Base-by-base conservation (phyloP, 2,888 invertebrate species). In the Halictus quadricinctus region DNA sequence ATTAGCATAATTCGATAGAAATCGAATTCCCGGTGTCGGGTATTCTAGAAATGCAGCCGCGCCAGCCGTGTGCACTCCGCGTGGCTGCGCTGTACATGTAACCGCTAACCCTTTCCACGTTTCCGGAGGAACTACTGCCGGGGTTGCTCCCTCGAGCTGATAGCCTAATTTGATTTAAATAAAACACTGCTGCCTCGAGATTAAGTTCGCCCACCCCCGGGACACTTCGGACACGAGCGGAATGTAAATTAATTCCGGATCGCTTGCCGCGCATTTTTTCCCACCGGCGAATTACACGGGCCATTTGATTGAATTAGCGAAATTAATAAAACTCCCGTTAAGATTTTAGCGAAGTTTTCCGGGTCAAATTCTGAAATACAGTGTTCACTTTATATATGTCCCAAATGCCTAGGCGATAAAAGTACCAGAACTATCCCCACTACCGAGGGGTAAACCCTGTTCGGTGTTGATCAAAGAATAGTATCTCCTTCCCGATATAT, bases 1-100 rank as follows among this genome's bases (percentile, higher is more conserved):
- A 84, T 84, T 84, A 84, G 84, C 78, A 84, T 84, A 84, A 84
- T 84, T 79, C 84, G 72, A 79, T 79, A 46, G 75, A 72, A 84
- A 84, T 84, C 84, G 84, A 84, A 84, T 84, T 84, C 72, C 74
- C 12, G n/a, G 36, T 1, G n/a, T 13, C 70, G 15, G 25, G 54
- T 48, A 66, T 84, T 43, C 77, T 15, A 58, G 84, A 84, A 79
- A 75, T 75, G 60, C 83, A 50, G 43, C 46, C 21, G 25, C 36
- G 29, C 36, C 46, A 25, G 13, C 13, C 72, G 54, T 36, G 64
- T 72, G 54, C 36, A 25, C 58, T 73, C 54, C n/a, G 13, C 73
- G 48, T 41, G 36, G 66, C 36, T 36, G 2, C 64, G n/a, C 12
- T 21, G 21, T 69, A 21, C 77, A 25, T 70, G 74, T 41, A 64